Conservation (phyloP, 2,113 vertebrate genomes). For the Oceanites oceanicus region DNA sequence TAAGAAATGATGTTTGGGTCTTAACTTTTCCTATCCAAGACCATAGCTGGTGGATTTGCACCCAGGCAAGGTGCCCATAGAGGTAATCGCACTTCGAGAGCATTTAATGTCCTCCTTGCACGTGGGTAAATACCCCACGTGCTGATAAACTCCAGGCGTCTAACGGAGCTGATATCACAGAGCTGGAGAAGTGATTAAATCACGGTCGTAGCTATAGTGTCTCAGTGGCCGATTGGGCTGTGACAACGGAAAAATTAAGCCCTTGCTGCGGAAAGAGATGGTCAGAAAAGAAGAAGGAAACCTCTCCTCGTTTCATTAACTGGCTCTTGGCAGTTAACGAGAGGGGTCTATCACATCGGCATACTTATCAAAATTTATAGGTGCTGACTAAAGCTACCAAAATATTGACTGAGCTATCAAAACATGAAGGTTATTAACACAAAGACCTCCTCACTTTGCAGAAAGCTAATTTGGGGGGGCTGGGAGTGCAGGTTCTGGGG, state of each 20-base stretch:
- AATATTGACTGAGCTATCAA: conserved; percentile 63
- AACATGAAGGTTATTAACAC: conserved; percentile 40
- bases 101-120: background rate
- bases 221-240: background rate
- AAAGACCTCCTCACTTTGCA: conserved; percentile 38
- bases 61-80: background rate
- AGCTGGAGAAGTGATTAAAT: background rate
- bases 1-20: background rate
- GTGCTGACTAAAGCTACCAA: conserved; percentile 34
- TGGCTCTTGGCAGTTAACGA: conserved; percentile 18
- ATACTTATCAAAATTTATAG: conserved; percentile 33
- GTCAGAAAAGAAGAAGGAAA: background rate
- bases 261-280: background rate
- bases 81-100: background rate
- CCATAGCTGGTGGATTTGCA: background rate
- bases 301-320: conserved; percentile 15
- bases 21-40: background rate
- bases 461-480: conserved; percentile 11
- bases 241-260: conserved; percentile 15
- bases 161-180: background rate
- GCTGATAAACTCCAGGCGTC: background rate
- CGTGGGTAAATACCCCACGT: background rate
- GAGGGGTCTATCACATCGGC: conserved; percentile 11
- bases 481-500: conserved; percentile 28
- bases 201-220: background rate